Evolutionary conservation across 92 coral and sea anemone genomes (phyloP).

Genomic region (Meandrina meandrites): DNA sequence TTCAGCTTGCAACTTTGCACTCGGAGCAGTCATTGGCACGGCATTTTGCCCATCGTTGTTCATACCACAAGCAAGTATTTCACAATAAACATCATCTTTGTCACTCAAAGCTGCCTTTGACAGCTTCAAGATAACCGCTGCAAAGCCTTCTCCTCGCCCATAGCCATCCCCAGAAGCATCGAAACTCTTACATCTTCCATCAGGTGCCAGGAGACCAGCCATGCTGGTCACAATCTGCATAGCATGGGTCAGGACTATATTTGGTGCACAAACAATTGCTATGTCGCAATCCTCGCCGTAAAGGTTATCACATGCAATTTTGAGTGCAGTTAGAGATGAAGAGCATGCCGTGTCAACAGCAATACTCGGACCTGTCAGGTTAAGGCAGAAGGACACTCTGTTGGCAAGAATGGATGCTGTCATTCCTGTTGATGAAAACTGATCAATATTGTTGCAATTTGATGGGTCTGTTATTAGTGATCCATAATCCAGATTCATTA

Average conservation of each 20-base stretch:
- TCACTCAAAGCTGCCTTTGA: conserved; percentile 54
- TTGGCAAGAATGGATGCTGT: conserved; percentile 73
- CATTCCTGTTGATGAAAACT: conserved; percentile 77
- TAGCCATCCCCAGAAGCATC: conserved; percentile 92
- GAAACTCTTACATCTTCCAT: conserved; percentile 84
- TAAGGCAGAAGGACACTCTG: conserved; percentile 72
- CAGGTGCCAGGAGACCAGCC: conserved; percentile 83
- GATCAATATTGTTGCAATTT: conserved; percentile 63
- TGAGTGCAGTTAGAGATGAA: conserved; percentile 80
- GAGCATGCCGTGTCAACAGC: conserved; percentile 56
- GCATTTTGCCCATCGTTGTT: conserved; percentile 90
- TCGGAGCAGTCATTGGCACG: conserved; percentile 88
- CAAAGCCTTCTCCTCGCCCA: conserved; percentile 92
- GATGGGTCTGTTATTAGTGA: conserved; percentile 26
- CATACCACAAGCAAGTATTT: conserved; percentile 81
- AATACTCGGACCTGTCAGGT: conserved; percentile 78
- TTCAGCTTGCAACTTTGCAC: conserved; percentile 71
- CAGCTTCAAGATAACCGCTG: conserved; percentile 74
- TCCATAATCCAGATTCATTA: conserved; percentile 72
- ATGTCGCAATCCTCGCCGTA: conserved; percentile 64
- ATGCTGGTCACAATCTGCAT: conserved; percentile 62
- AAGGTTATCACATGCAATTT: conserved; percentile 65
- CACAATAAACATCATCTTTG: conserved; percentile 71
- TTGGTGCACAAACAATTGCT: conserved; percentile 83
- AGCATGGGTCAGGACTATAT: conserved; percentile 50